Evolutionary conservation across 2,797 vertebrate genomes (phyloP), one percentile per base, ranked within the genome.

Genomic region (Gadopsis marmoratus): DNA sequence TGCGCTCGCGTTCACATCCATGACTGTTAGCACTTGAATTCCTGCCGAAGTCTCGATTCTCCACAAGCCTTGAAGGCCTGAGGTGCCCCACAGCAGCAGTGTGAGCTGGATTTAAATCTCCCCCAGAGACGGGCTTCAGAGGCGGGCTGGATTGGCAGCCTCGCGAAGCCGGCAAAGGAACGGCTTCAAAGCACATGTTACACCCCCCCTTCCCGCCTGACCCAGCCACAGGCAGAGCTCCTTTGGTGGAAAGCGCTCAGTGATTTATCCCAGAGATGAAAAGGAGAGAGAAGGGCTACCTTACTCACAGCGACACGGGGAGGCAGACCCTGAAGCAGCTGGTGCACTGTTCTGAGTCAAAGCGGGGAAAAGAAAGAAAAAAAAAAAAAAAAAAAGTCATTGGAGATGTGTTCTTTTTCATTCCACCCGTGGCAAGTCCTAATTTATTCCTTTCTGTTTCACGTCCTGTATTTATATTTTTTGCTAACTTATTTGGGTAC

Each of bases 401-500:
- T 21, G 37, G 31, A 74, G 19, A 56, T 16, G 47, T 33, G 37
- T 78, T 39, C 2, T 39, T 55, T 39, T 76, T 43, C 50, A 51
- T 74, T 75, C 72, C 76, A 58, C 77, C 68, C 2, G 63, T 78
- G 78, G 72, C 78, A 55, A 74, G 77, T 89, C 75, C 76, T 89
- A 87, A 91, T 89, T 91, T 88, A 91, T 92, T 84, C 67, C 60
- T 73, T 81, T 26, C 26, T 65, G 86, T 91, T 90, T 81, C 72
- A 68, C 43, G 82, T 89, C 76, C 76, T 78, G 83, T 94, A 94
- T 94, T 94, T 95, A 93, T 91, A 88, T 87, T 83, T 92, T 79
- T 82, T 59, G 76, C 75, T 95, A 93, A 94, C 43, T 94, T 95
- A 94, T 94, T 94, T 76, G 79, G 78, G 69, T 79, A 48, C 67